Evolutionary conservation across 2,888 invertebrate species (phyloP), one percentile per base, ranked within the genome.

Genomic region (Drosophila mimica): DNA sequence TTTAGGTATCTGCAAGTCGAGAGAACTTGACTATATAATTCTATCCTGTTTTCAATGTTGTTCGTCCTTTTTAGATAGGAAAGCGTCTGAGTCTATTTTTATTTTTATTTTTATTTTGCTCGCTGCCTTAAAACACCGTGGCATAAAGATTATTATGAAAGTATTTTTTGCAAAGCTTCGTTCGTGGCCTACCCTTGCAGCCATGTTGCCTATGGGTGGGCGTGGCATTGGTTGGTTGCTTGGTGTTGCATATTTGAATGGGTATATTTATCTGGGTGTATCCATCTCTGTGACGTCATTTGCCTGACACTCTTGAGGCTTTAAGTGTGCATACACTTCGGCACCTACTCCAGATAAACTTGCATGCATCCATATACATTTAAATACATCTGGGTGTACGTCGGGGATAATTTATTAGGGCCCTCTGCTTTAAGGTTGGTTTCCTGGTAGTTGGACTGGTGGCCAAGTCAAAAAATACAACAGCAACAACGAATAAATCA

Each of bases 111-210:
- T 70, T 67, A 54, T 69, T 66, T 38, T 38, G 63, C 51, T 40
- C 28, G 40, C 60, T 58, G 56, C 56, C 64, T 59, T 49, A 57
- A 70, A 82, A 82, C 76, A 82, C 70, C 73, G 76, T 78, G 76
- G 78, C 86, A 86, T 84, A 86, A 85, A 84, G 83, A 84, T 84
- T 84, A 84, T 84, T 84, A 86, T 85, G 82, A 85, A 85, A 85
- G 86, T 83, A 77, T 81, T 80, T 38, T 86, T 79, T 79, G 72
- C 79, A 71, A 82, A 84, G 83, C 86, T 84, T 75, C 64, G 66
- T 67, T 64, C 62, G 76, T 71, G 64, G 62, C 62, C 52, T 65
- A 60, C 62, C 70, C 66, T 54, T 61, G 71, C 65, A 49, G 20
- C 33, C 33, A 36, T 36, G 46, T 17, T 49, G 38, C 8, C 17